phyloP scores from a whole-genome alignment of 1,140 invertebrate species.

The Dreissena polymorpha region DNA sequence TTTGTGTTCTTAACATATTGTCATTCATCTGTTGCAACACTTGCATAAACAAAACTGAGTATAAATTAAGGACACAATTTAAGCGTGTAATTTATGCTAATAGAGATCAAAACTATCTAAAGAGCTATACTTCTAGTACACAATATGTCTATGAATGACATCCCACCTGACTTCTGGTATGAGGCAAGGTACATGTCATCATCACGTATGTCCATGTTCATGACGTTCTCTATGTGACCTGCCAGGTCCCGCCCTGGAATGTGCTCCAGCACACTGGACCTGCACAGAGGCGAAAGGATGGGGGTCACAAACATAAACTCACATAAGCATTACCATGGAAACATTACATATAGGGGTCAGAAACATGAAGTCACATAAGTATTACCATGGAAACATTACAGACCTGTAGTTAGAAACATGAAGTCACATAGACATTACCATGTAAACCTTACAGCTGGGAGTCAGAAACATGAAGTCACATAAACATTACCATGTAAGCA shows the following conservation, averaged over 20 bases:
- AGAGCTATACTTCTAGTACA: not conserved
- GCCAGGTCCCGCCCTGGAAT: conserved; percentile 8
- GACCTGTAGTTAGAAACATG: not conserved
- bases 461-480: too few relatives aligned
- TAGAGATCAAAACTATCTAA: too few relatives aligned
- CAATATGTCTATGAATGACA: not conserved
- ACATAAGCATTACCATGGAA: not conserved
- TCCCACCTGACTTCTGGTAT: conserved; percentile 25
- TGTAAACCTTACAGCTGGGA: not conserved
- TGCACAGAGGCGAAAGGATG: not conserved
- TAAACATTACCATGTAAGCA: too few relatives aligned
- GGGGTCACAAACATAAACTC: not conserved
- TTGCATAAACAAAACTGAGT: too few relatives aligned
- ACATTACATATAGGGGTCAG: not conserved
- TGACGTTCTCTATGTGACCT: conserved; percentile 9
- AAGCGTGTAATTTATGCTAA: too few relatives aligned
- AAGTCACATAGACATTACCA: not conserved
- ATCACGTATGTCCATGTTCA: conserved; percentile 23
- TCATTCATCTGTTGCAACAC: too few relatives aligned
- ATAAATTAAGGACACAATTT: too few relatives aligned
- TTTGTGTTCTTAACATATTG: too few relatives aligned
- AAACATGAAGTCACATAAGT: not conserved
- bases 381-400: not conserved
- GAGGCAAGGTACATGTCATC: conserved; percentile 25
- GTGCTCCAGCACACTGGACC: not conserved